Evolutionary conservation across 2,113 vertebrate species (phyloP).

Genomic region (Ptilorrhoa leucosticta): DNA sequence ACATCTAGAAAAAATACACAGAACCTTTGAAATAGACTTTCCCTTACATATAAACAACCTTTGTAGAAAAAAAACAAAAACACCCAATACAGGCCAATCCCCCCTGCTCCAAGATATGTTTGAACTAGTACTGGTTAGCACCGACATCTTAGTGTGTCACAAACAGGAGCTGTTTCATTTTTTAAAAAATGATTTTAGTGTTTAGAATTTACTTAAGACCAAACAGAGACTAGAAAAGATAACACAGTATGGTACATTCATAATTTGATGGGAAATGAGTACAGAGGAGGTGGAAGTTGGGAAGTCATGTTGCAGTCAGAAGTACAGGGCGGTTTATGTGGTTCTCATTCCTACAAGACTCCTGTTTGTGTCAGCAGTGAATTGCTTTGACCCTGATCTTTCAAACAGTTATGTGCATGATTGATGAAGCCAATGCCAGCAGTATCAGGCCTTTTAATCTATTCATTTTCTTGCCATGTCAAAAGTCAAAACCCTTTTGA

Average conservation of each 20-base stretch:
- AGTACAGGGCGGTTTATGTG: background rate
- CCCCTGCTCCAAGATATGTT: background rate
- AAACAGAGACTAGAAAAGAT: background rate
- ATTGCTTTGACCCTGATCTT: background rate
- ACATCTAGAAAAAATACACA: constrained; percentile 93
- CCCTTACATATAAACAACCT: constrained; percentile 84
- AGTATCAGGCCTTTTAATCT: background rate
- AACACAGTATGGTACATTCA: background rate
- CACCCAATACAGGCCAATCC: background rate
- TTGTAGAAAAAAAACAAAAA: constrained; percentile 68
- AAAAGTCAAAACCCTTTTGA: background rate
- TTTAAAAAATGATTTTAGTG: background rate
- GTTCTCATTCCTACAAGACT: background rate
- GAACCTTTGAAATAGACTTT: constrained; percentile 83
- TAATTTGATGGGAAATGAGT: background rate
- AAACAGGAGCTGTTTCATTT: constrained; percentile 6
- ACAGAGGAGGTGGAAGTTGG: background rate
- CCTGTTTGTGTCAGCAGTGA: background rate
- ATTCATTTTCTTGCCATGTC: background rate
- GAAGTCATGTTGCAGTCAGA: background rate
- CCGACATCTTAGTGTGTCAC: constrained; percentile 41
- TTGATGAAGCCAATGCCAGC: background rate
- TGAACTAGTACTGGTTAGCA: constrained; percentile 74
- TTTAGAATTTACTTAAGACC: background rate
- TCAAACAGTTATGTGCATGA: background rate